Percentiles rank a stretch among this genome's conserved stretches.
Conservation (phyloP, 2,888 invertebrate genomes). For the Lypha dubia region DNA sequence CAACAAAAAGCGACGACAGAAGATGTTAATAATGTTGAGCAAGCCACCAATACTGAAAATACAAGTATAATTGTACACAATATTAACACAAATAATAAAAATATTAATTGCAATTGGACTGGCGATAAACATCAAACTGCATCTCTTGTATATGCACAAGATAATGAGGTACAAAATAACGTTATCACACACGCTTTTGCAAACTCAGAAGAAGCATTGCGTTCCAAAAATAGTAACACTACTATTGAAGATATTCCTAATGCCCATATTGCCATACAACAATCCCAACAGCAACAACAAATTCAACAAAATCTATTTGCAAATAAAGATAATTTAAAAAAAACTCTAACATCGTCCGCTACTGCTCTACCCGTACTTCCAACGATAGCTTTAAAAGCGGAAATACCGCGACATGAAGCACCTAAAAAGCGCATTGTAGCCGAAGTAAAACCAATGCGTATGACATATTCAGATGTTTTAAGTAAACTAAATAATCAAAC, state of each 20-base stretch:
- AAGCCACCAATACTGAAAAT: constrained; percentile 32
- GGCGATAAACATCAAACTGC: constrained; percentile 30
- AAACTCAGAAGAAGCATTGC: not conserved
- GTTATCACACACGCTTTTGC: not conserved
- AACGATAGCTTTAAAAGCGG: constrained; percentile 39
- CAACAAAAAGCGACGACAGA: constrained; percentile 48
- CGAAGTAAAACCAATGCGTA: constrained; percentile 94
- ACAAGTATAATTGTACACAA: constrained; percentile 45
- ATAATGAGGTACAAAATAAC: constrained; percentile 40
- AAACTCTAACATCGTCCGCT: constrained; percentile 21
- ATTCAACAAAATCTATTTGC: constrained; percentile 65
- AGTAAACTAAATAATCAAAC: constrained; percentile 87
- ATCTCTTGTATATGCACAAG: constrained; percentile 48
- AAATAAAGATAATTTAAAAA: constrained; percentile 30
- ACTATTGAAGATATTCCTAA: constrained; percentile 47
- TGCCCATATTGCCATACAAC: constrained; percentile 44
- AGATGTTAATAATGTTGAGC: constrained; percentile 46
- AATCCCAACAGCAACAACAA: constrained; percentile 55
- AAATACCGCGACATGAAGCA: constrained; percentile 74
- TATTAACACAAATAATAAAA: constrained; percentile 51
- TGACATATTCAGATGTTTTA: constrained; percentile 92
- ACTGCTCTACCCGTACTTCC: constrained; percentile 1
- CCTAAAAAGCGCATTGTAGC: constrained; percentile 88
- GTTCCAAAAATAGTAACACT: constrained; percentile 30
- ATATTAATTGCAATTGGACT: constrained; percentile 77